Percentiles rank a stretch among this genome's conserved stretches.
These are phyloP conservation scores for Laticauda colubrina DNA, from an alignment of 2,113 vertebrate genomes.

Conservation along the genomic window DNA sequence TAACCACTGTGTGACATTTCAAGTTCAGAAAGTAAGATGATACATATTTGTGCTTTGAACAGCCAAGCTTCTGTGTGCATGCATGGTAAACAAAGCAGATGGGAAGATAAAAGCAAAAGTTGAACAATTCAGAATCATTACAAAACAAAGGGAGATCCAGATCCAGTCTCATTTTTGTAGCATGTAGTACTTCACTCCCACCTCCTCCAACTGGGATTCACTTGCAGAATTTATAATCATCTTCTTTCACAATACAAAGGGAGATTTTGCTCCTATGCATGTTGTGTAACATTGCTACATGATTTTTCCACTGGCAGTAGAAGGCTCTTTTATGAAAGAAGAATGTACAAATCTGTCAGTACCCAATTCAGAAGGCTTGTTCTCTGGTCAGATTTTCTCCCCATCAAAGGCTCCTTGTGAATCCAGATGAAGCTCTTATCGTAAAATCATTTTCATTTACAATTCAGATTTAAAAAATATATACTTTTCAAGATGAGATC, in stretches of 20 bases:
- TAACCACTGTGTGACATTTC: background rate
- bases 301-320: background rate
- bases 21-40: background rate
- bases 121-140: background rate
- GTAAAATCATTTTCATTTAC: background rate
- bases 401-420: background rate
- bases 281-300: background rate
- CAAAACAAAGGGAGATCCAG: background rate
- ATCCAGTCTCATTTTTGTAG: background rate
- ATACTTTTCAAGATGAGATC: background rate
- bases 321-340: background rate
- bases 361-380: background rate
- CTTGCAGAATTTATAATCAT: conserved; percentile 9
- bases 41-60: background rate
- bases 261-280: background rate
- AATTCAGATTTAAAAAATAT: background rate
- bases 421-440: background rate
- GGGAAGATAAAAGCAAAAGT: background rate
- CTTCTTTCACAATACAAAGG: background rate
- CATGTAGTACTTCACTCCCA: background rate
- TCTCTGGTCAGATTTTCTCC: background rate
- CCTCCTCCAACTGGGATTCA: background rate
- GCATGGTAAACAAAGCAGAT: background rate
- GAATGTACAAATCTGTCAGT: background rate
- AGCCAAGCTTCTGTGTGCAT: background rate